Evolutionary conservation across 2,113 vertebrate genomes (phyloP).

Genomic region (Zingel zingel): DNA sequence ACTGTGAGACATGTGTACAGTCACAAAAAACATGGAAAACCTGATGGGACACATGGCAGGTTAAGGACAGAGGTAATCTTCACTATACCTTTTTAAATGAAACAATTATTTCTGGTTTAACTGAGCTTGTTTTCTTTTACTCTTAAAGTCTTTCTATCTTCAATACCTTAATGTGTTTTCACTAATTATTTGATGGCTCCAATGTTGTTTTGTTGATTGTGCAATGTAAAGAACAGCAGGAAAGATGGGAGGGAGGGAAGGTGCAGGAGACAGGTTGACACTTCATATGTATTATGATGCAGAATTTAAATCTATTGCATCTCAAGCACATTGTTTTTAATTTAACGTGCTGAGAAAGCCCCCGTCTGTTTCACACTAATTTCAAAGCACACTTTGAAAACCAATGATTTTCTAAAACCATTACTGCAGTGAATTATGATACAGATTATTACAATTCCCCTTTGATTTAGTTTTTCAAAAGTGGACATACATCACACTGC

Average conservation of each 20-base stretch:
- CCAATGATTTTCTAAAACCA: conserved; percentile 55
- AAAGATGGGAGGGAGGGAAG: neutral
- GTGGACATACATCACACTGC: conserved; percentile 73
- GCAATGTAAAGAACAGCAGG: neutral
- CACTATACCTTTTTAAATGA: neutral
- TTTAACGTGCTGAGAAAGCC: conserved; percentile 21
- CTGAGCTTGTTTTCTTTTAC: neutral
- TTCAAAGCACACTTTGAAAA: conserved; percentile 55
- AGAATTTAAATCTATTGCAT: conserved; percentile 7
- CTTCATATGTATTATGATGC: neutral
- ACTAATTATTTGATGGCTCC: neutral
- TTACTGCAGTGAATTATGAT: conserved; percentile 70
- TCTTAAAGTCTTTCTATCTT: neutral
- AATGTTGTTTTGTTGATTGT: neutral
- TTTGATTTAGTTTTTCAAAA: conserved; percentile 76
- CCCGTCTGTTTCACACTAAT: conserved; percentile 20
- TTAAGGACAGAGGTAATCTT: neutral
- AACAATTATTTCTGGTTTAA: neutral
- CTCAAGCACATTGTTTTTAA: conserved; percentile 14
- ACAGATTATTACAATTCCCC: conserved; percentile 73
- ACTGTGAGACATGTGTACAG: conserved; percentile 3
- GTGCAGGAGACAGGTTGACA: neutral
- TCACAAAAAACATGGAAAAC: neutral
- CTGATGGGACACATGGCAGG: neutral
- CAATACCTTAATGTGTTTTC: neutral